These are phyloP conservation scores for Jaculus jaculus DNA, from an alignment of 2,113 vertebrate genomes.

Conservation along the genomic window DNA sequence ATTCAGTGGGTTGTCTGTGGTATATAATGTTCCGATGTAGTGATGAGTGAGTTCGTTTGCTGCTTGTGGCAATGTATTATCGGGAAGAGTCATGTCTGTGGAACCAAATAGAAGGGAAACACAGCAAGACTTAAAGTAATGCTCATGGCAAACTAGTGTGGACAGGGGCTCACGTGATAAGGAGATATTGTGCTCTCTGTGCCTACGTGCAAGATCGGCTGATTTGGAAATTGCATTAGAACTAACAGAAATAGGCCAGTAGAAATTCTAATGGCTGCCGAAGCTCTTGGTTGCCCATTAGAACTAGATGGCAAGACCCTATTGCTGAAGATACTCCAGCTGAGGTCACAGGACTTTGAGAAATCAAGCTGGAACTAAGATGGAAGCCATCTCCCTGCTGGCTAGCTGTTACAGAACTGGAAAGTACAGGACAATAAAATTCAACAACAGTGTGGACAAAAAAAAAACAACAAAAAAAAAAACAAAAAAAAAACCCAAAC, in stretches of 20 bases:
- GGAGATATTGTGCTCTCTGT: background rate
- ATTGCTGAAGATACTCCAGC: too few species aligned
- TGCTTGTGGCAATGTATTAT: background rate
- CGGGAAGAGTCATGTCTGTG: background rate
- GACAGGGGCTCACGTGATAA: accelerated
- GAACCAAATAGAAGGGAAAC: background rate
- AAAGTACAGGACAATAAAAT: too few species aligned
- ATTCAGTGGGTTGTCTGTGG: background rate
- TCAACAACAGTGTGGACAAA: too few species aligned
- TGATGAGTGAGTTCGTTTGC: background rate
- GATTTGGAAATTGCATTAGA: background rate
- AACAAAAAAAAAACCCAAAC: too few species aligned
- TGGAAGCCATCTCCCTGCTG: too few species aligned
- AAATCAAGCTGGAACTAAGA: too few species aligned
- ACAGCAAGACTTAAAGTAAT: background rate
- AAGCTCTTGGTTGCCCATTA: too few species aligned
- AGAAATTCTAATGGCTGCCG: background rate
- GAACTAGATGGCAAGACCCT: too few species aligned
- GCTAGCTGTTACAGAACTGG: too few species aligned
- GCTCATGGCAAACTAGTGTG: background rate
- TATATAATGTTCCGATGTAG: background rate
- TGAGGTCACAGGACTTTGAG: too few species aligned
- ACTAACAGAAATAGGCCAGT: too few species aligned
- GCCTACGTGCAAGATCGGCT: background rate
- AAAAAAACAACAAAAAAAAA: too few species aligned